Evolutionary conservation across 2,888 invertebrate species (phyloP).

Genomic region (Xylocampa areola): DNA sequence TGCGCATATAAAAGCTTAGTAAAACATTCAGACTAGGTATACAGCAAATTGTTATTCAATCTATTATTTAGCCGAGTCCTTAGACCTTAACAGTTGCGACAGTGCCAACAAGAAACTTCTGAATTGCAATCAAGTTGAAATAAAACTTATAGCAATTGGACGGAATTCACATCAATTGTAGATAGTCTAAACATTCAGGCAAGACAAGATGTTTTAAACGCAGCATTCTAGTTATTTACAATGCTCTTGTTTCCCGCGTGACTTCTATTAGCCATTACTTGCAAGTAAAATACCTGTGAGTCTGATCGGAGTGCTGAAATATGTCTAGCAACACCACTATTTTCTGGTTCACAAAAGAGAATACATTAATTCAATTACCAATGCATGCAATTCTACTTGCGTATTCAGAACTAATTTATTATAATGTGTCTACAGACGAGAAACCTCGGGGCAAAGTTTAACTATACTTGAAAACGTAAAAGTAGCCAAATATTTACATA

Average conservation of each 20-base stretch:
- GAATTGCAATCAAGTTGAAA: constrained; percentile 26
- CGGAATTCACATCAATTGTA: constrained; percentile 58
- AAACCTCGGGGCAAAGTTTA: constrained; percentile 38
- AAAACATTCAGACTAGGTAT: not conserved
- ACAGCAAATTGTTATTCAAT: not conserved
- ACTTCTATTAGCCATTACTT: constrained; percentile 53
- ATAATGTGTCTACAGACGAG: constrained; percentile 26
- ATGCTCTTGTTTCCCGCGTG: constrained; percentile 38
- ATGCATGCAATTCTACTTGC: constrained; percentile 31
- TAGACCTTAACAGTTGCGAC: constrained; percentile 9
- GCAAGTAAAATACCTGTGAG: constrained; percentile 29
- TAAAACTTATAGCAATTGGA: constrained; percentile 54
- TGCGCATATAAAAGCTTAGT: not conserved
- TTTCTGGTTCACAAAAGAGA: constrained; percentile 45
- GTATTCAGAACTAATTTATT: constrained; percentile 38
- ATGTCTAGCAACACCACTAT: constrained; percentile 34
- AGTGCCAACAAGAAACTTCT: constrained; percentile 25
- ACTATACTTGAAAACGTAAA: constrained; percentile 31
- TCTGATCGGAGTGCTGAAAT: constrained; percentile 33
- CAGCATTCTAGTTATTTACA: constrained; percentile 51
- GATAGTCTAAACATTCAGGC: constrained; percentile 56
- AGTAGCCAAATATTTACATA: constrained; percentile 46
- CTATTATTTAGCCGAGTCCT: not conserved
- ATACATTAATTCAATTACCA: constrained; percentile 38
- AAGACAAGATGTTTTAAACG: constrained; percentile 58